Conservation (phyloP, 2,888 invertebrate genomes). For the Halictus ligatus region DNA sequence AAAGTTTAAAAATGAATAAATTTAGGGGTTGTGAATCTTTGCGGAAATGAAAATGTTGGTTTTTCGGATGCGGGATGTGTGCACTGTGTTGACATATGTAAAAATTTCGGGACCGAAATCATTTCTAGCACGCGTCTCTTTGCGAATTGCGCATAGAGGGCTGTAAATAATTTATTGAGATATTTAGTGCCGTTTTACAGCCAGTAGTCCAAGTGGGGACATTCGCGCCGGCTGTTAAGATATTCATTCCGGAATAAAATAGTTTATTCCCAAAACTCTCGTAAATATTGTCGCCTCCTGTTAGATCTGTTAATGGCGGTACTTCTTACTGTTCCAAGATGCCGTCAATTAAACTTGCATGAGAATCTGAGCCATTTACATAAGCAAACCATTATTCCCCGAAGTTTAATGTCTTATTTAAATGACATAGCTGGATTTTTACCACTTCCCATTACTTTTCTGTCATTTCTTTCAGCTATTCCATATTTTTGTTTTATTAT, state of each 20-base stretch:
- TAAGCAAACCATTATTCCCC: slow-evolving; percentile 10
- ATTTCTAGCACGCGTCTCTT: too few species aligned
- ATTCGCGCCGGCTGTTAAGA: background rate
- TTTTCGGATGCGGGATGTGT: background rate
- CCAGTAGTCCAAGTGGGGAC: background rate
- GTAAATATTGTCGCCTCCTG: background rate
- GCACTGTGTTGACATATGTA: too few species aligned
- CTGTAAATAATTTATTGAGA: background rate
- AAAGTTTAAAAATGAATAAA: too few species aligned
- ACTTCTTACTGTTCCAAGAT: slow-evolving; percentile 2
- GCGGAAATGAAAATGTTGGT: too few species aligned
- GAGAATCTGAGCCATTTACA: slow-evolving; percentile 11
- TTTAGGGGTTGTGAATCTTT: background rate
- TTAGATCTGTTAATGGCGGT: slow-evolving; percentile 2
- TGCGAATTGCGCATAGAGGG: too few species aligned
- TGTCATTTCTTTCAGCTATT: background rate
- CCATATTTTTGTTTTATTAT: background rate
- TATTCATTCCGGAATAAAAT: background rate
- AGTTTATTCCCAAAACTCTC: background rate
- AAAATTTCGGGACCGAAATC: background rate
- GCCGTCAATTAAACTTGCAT: background rate
- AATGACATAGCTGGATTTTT: background rate
- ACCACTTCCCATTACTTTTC: background rate
- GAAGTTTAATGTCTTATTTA: background rate
- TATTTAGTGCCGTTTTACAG: background rate